These are phyloP conservation scores for Lagria hirta DNA, from an alignment of 2,888 invertebrate genomes.

Conservation along the genomic window DNA sequence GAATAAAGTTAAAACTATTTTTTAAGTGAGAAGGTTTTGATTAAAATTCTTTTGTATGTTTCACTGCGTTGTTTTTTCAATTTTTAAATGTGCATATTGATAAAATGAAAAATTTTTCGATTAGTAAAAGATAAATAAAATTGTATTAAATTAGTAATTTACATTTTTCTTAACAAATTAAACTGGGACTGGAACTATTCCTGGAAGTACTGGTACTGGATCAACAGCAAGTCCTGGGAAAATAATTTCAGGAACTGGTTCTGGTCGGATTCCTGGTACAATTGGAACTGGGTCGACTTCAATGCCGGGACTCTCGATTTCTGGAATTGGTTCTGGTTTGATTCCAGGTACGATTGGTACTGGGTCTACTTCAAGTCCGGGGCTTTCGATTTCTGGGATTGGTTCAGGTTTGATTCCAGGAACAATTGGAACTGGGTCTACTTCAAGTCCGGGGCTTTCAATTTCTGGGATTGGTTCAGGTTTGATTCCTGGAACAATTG, in stretches of 20 bases:
- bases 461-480: slow-evolving; percentile 3
- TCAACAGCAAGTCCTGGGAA: slow-evolving; percentile 9
- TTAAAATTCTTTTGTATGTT: too few species aligned
- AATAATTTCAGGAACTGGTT: slow-evolving; percentile 3
- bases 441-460: slow-evolving; percentile 4
- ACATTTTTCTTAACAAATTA: too few species aligned
- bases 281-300: slow-evolving; percentile 6
- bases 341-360: slow-evolving; percentile 1
- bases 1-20: too few species aligned
- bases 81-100: too few species aligned
- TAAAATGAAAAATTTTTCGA: too few species aligned
- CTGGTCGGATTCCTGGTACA: neutral
- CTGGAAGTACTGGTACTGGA: slow-evolving; percentile 9
- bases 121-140: too few species aligned
- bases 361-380: neutral
- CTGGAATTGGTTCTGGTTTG: slow-evolving; percentile 3
- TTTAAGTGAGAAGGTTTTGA: too few species aligned
- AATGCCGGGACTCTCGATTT: neutral
- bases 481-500: slow-evolving; percentile 2
- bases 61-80: too few species aligned
- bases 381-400: neutral
- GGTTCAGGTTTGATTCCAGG: slow-evolving; percentile 1
- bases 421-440: slow-evolving; percentile 2
- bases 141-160: too few species aligned
- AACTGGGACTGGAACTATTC: slow-evolving; percentile 6